phyloP scores from a whole-genome alignment of 2,888 invertebrate genomes.

The Tetheella fluctuosa region DNA sequence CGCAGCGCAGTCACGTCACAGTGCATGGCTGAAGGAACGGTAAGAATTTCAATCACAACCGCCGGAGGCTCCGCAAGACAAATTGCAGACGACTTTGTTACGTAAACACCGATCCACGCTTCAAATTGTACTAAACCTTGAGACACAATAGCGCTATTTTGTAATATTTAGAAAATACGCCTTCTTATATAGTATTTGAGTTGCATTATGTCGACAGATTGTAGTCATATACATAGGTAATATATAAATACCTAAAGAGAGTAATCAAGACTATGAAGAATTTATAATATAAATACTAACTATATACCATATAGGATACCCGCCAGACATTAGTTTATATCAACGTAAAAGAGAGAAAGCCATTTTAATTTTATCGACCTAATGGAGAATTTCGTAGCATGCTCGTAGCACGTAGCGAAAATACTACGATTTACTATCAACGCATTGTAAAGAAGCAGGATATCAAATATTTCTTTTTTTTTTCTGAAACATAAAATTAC shows the following conservation, averaged over 20 bases:
- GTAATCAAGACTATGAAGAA: too few species aligned
- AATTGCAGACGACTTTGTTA: constrained; percentile 63
- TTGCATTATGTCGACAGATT: too few species aligned
- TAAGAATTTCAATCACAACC: constrained; percentile 65
- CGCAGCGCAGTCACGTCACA: constrained; percentile 43
- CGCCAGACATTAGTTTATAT: too few species aligned
- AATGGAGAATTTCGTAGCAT: background rate
- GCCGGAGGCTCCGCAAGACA: constrained; percentile 52
- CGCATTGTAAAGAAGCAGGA: background rate
- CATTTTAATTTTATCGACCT: background rate
- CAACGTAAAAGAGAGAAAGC: background rate
- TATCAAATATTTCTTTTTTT: background rate
- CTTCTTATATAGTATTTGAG: background rate
- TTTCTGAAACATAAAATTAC: background rate
- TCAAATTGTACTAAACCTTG: constrained; percentile 16
- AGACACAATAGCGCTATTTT: constrained; percentile 10
- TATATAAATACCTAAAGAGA: too few species aligned
- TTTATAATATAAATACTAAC: too few species aligned
- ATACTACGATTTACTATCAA: background rate
- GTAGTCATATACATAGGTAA: too few species aligned
- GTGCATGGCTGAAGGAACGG: constrained; percentile 47
- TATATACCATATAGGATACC: too few species aligned
- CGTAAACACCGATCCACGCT: constrained; percentile 35
- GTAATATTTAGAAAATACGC: background rate
- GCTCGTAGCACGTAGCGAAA: background rate